phyloP scores from a whole-genome alignment of 2,797 vertebrate species.

The Chelon auratus region DNA sequence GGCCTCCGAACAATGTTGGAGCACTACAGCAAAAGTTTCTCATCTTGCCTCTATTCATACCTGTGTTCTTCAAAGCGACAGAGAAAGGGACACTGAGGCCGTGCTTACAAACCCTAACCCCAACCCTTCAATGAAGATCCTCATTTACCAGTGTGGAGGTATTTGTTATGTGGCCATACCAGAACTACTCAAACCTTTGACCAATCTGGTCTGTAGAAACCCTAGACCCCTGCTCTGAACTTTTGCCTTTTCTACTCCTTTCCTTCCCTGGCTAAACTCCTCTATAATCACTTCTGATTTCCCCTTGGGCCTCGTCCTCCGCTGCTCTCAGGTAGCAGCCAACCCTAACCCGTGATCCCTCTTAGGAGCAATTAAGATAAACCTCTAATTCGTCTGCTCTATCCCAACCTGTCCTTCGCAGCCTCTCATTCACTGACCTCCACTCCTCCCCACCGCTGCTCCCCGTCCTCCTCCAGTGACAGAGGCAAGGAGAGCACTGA shows the following conservation, averaged over 20 bases:
- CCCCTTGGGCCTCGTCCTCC: neutral
- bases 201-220: neutral
- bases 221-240: neutral
- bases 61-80: conserved; percentile 62
- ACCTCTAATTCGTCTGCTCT: conserved; percentile 73
- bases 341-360: conserved; percentile 61
- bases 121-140: conserved; percentile 30
- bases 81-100: conserved; percentile 52
- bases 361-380: conserved; percentile 73
- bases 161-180: conserved; percentile 1
- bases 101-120: conserved; percentile 28
- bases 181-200: neutral
- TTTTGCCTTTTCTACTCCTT: conserved; percentile 5
- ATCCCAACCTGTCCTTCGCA: conserved; percentile 60
- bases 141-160: neutral
- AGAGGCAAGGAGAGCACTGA: conserved; percentile 81
- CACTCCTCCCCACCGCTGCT: neutral
- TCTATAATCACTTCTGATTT: conserved; percentile 39
- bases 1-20: conserved; percentile 74
- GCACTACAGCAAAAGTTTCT: conserved; percentile 70
- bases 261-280: conserved; percentile 21
- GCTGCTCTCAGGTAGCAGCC: conserved; percentile 40
- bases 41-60: conserved; percentile 71
- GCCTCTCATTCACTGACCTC: conserved; percentile 59
- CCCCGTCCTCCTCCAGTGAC: conserved; percentile 75